Percentiles rank a stretch among this genome's conserved stretches.
phyloP scores from a whole-genome alignment of 2,888 invertebrate species.

The Pelosia muscerda region DNA sequence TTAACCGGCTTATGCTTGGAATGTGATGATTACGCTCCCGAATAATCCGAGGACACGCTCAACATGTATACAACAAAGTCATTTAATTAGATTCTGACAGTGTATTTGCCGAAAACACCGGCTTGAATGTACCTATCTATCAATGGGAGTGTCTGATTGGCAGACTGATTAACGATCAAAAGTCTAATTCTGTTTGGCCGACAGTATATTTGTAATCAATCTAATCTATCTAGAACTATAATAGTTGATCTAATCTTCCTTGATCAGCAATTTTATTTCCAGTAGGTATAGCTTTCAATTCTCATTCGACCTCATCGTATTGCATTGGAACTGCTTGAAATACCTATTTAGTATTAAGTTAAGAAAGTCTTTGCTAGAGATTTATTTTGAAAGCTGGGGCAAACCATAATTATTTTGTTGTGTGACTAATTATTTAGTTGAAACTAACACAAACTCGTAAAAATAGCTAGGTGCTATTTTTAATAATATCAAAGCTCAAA shows the following conservation, averaged over 20 bases:
- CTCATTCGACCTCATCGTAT: not conserved
- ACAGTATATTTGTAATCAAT: not conserved
- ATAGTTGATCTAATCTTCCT: not conserved
- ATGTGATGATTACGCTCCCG: not conserved
- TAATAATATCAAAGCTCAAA: not conserved
- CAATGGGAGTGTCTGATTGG: not conserved
- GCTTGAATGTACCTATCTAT: not conserved
- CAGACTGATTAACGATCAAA: slow-evolving; percentile 1
- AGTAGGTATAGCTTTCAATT: not conserved
- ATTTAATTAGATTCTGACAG: slow-evolving; percentile 4
- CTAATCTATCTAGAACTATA: not conserved
- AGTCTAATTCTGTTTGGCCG: not conserved
- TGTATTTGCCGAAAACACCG: not conserved
- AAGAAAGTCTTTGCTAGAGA: no score
- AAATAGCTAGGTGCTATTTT: not conserved
- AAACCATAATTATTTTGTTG: not conserved
- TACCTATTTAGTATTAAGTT: no score
- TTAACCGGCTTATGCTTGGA: not conserved
- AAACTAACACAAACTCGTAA: not conserved
- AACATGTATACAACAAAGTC: not conserved
- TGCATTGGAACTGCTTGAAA: no score
- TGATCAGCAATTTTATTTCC: not conserved
- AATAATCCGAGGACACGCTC: not conserved
- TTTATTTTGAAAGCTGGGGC: no score
- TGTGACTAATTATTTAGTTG: not conserved